Conservation (phyloP, 2,888 invertebrate species). For the Prenolepis imparis region DNA sequence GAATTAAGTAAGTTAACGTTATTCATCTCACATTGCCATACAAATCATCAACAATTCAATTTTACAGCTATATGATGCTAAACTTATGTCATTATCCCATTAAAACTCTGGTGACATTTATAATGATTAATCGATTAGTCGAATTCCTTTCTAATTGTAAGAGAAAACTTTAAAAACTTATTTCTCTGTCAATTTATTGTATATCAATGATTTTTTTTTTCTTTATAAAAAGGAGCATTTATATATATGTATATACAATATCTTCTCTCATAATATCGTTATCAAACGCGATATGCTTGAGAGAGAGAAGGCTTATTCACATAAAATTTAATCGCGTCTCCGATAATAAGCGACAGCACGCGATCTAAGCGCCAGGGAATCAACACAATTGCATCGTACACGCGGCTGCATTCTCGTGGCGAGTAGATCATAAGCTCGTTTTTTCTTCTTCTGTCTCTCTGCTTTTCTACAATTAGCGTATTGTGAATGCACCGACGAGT, state of each 20-base stretch:
- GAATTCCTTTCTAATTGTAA: background rate
- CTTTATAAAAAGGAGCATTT: background rate
- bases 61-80: background rate
- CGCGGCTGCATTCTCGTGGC: slow-evolving; percentile 26
- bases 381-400: slow-evolving; percentile 18
- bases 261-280: slow-evolving; percentile 17
- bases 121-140: too few species aligned
- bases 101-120: background rate
- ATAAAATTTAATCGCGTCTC: slow-evolving; percentile 52
- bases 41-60: background rate
- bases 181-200: background rate
- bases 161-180: background rate
- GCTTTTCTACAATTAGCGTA: background rate
- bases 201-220: background rate
- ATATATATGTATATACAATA: background rate
- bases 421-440: background rate
- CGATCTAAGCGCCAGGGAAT: slow-evolving; percentile 66
- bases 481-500: background rate
- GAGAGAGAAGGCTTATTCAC: slow-evolving; percentile 35
- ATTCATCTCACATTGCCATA: too few species aligned
- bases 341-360: slow-evolving; percentile 59
- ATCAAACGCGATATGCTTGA: background rate
- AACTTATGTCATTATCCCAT: background rate
- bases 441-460: background rate
- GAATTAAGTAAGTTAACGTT: background rate